phyloP scores from a whole-genome alignment of 2,888 invertebrate species.

The Drosophila paramelanica region DNA sequence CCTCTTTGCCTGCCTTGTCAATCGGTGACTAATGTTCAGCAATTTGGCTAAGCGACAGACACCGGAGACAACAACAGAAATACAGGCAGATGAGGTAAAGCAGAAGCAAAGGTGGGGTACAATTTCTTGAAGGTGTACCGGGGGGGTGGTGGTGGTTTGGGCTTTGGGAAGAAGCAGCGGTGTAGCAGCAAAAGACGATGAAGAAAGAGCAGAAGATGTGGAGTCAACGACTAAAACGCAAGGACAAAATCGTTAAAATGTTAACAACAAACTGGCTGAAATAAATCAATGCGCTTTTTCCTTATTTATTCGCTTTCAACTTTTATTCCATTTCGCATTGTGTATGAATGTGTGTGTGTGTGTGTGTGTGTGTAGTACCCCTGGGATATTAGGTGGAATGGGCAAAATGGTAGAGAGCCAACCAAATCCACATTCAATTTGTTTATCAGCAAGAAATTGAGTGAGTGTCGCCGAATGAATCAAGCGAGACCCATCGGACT shows the following conservation, averaged over 20 bases:
- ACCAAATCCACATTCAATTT: constrained; percentile 82
- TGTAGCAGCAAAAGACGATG: constrained; percentile 8
- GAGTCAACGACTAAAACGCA: constrained; percentile 64
- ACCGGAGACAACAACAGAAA: constrained; percentile 62
- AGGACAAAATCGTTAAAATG: constrained; percentile 82
- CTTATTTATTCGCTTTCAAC: constrained; percentile 79
- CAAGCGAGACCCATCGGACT: constrained; percentile 47
- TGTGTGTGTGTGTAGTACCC: constrained; percentile 34
- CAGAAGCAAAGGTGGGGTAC: background rate
- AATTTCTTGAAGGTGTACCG: background rate
- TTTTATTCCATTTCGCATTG: constrained; percentile 60
- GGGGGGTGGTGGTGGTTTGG: background rate
- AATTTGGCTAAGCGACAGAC: constrained; percentile 81
- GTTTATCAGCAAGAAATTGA: constrained; percentile 82
- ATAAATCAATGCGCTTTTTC: constrained; percentile 77
- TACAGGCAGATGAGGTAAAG: constrained; percentile 24
- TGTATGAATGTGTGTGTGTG: constrained; percentile 13
- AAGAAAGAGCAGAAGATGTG: constrained; percentile 14
- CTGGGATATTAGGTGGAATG: constrained; percentile 17
- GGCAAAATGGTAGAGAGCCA: constrained; percentile 11
- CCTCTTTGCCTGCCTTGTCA: constrained; percentile 67
- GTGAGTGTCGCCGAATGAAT: constrained; percentile 79
- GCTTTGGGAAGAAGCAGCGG: background rate
- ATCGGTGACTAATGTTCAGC: constrained; percentile 80
- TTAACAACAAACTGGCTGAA: constrained; percentile 79